A percentile compares a stretch with the other conserved stretches of the same genome.
These are phyloP conservation scores for Oxyteleia sp. DNA, from an alignment of 2,888 invertebrate genomes.

Conservation along the genomic window DNA sequence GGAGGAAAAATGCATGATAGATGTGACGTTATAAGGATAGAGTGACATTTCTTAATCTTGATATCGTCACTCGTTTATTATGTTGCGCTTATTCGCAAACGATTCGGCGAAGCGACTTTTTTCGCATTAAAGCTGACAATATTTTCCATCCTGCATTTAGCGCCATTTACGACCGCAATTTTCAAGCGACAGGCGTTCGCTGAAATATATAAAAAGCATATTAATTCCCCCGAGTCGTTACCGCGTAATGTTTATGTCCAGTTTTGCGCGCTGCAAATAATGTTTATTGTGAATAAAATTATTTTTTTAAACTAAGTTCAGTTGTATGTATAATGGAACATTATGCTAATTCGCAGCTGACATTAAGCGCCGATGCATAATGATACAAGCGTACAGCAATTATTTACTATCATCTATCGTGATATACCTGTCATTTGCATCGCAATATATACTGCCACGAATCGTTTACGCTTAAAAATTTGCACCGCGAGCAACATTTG, in stretches of 20 bases:
- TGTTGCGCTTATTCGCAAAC: conserved; percentile 32
- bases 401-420: conserved; percentile 50
- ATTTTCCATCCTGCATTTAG: conserved; percentile 41
- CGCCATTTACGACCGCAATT: conserved; percentile 16
- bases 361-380: conserved; percentile 57
- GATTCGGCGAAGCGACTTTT: conserved; percentile 38
- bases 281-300: conserved; percentile 54
- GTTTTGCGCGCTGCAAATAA: conserved; percentile 26
- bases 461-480: conserved; percentile 30
- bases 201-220: conserved; percentile 35
- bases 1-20: conserved; percentile 57
- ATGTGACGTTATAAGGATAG: conserved; percentile 40
- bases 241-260: conserved; percentile 27
- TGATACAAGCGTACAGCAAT: conserved; percentile 39
- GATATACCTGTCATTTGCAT: conserved; percentile 53
- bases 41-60: conserved; percentile 60
- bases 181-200: conserved; percentile 10
- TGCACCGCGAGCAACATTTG: not conserved
- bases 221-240: conserved; percentile 40
- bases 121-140: conserved; percentile 14
- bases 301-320: conserved; percentile 39
- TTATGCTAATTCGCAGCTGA: conserved; percentile 56
- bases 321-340: conserved; percentile 45
- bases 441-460: conserved; percentile 36
- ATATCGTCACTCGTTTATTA: conserved; percentile 44